Base-by-base conservation (phyloP, 1,140 invertebrate species). In the Drosophila littoralis region DNA sequence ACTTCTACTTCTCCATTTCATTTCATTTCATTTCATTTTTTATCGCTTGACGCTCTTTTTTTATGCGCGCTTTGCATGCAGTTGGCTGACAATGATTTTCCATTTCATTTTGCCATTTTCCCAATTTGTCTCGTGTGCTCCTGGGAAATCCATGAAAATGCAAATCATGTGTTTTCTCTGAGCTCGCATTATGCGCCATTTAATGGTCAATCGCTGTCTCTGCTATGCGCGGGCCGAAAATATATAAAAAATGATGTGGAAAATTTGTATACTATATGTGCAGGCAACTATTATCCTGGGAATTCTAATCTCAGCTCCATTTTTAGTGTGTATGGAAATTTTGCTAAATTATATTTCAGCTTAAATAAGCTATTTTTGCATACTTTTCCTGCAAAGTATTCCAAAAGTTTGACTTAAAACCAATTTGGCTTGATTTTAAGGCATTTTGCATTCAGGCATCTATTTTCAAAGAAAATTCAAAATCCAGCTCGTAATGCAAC, bases 51-150 rank as follows among this genome's bases (percentile, higher is more conserved):
- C 63, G 48, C 58, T 58, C 51, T 57, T 57, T 64, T 58, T 85
- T 70, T 69, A 54, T 82, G 61, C 66, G 35, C 48, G 66, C 81
- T 86, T 88, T 88, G 79, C 79, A 86, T 88, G 71, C 59, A 75
- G 75, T 28, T 51, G 36, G 15, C 61, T 71, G 65, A 60, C 51
- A 58, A 66, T 38, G 48, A 70, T 61, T 75, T 73, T 54, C 55
- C 15, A 73, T 45, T 66, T 60, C 61, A 43, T 52, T 64, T 51
- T 35, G n/a, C 13, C 32, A 12, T 13, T 38, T 57, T 5, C 22
- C 22, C 42, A 75, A 74, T 74, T 74, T 74, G 71, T 69, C 57
- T 32, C 40, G 15, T 55, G 12, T 54, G 2, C 45, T 38, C 64
- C 42, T 70, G 73, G 60, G 67, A 71, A 17, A 28, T 28, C 22